These are phyloP conservation scores for Holothuria scabra DNA, from an alignment of 53 echinoderm and acorn worm genomes.

Conservation along the genomic window DNA sequence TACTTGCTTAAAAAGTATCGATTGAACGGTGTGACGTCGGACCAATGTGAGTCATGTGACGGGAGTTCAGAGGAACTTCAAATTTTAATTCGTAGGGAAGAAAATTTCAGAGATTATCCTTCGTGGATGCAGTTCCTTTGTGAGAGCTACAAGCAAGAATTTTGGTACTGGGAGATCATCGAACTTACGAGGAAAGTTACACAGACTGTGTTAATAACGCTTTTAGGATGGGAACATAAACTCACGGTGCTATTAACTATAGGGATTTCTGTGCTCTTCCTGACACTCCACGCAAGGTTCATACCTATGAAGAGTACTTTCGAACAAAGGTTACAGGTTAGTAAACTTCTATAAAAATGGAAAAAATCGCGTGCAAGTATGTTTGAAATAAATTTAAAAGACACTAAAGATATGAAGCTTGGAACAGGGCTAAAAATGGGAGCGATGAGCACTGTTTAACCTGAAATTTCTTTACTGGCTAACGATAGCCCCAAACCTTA, in stretches of 20 bases:
- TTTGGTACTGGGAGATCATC: slow-evolving; percentile 38
- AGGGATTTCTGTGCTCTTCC: slow-evolving; percentile 2
- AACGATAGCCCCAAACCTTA: too few relatives aligned
- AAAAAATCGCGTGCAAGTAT: too few relatives aligned
- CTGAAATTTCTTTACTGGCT: too few relatives aligned
- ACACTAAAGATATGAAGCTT: too few relatives aligned
- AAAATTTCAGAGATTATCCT: neutral
- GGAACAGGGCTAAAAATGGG: too few relatives aligned
- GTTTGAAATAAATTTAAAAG: too few relatives aligned
- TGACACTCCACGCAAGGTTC: slow-evolving; percentile 5
- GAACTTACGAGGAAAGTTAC: slow-evolving; percentile 13
- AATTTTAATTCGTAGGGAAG: too few relatives aligned
- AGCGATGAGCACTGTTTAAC: too few relatives aligned
- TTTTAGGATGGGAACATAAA: neutral
- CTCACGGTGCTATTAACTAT: neutral
- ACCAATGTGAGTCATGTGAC: too few relatives aligned
- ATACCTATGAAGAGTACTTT: slow-evolving; percentile 5
- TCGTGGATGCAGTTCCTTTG: neutral
- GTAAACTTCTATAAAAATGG: too few relatives aligned
- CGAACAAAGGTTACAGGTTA: slow-evolving; percentile 28
- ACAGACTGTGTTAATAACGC: neutral
- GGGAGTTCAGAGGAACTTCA: too few relatives aligned
- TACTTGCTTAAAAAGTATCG: neutral
- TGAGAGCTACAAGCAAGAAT: slow-evolving; percentile 25
- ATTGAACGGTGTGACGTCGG: too few relatives aligned